A percentile compares a stretch with the other conserved stretches of the same genome.
Evolutionary conservation across 2,888 invertebrate species (phyloP).

Genomic region (Eristalis arbustorum): DNA sequence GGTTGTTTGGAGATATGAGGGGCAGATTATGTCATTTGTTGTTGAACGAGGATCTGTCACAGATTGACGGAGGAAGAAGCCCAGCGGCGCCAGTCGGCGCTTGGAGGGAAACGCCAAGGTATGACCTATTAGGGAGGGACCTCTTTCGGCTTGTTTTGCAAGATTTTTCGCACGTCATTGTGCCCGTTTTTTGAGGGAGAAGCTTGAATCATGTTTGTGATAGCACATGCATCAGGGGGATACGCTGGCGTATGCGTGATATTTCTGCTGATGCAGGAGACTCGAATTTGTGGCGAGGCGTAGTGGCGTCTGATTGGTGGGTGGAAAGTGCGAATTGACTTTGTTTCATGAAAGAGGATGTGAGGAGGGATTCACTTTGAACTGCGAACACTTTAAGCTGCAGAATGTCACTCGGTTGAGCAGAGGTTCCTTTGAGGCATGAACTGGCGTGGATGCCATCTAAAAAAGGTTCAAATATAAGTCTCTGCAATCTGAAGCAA

Average conservation of each 20-base stretch:
- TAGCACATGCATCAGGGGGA: background rate
- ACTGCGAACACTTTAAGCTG: too few relatives aligned
- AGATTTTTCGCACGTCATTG: background rate
- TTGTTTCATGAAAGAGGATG: background rate
- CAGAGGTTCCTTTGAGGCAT: too few relatives aligned
- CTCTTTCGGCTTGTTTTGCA: background rate
- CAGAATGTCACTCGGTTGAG: too few relatives aligned
- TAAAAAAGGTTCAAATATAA: too few relatives aligned
- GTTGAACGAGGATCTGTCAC: background rate
- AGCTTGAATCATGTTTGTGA: background rate
- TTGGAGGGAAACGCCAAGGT: background rate
- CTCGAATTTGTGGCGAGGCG: background rate
- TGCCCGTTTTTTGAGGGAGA: background rate
- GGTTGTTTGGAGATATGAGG: slow-evolving; percentile 15
- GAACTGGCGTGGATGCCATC: too few relatives aligned
- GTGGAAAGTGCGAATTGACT: too few relatives aligned
- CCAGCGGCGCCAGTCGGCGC: background rate
- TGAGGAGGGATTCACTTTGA: background rate
- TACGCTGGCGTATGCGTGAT: background rate
- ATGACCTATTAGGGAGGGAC: background rate
- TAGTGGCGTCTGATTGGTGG: background rate
- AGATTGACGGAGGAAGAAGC: background rate
- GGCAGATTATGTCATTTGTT: slow-evolving; percentile 20
- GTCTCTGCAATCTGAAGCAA: too few relatives aligned
- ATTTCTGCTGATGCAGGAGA: background rate